Base-by-base conservation (phyloP, 1,140 invertebrate genomes). In the Vanessa tameamea region DNA sequence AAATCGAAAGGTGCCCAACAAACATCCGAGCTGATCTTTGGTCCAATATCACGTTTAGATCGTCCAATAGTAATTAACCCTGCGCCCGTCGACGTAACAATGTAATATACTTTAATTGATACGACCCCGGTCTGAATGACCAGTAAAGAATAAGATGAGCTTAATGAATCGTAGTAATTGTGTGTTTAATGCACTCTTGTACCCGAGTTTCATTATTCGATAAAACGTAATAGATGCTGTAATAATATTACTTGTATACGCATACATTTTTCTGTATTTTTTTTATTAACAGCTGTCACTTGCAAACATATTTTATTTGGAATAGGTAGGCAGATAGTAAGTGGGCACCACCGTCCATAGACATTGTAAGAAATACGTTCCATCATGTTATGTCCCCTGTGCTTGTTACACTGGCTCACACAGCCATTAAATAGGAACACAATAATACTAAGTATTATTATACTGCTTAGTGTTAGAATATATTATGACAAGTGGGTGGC, bases 101-200 rank as follows among this genome's bases (percentile, higher is more conserved):
- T 91, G 87, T 88, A 87, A 91, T 88, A 87, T 86, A 86, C 83
- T 86, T 87, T 89, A 88, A 91, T 90, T 90, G 85, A 88, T 82
- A 82, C 82, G 87, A 87, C 87, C 86, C 87, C 83, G 80, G 55
- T 68, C 76, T 69, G 73, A 75, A 77, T 81, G 79, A 79, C 76
- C 75, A 43, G 51, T n/a, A 72, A 77, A 71, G 79, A 80, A 77
- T 77, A 78, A 80, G 74, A 68, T 75, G 76, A 77, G 65, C 64
- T 78, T 81, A 86, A 85, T 86, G 81, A 87, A 79, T 78, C 59
- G 61, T 61, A 69, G 23, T 75, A 66, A 75, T 70, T 66, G 67
- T 70, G 51, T 53, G n/a, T 65, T 64, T 57, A 57, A 61, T 61
- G 57, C 57, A 37, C 23, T 37, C 26, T 23, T 23, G 57, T 61